Base-by-base conservation (phyloP, 2,888 invertebrate species). In the Volucella zonaria region DNA sequence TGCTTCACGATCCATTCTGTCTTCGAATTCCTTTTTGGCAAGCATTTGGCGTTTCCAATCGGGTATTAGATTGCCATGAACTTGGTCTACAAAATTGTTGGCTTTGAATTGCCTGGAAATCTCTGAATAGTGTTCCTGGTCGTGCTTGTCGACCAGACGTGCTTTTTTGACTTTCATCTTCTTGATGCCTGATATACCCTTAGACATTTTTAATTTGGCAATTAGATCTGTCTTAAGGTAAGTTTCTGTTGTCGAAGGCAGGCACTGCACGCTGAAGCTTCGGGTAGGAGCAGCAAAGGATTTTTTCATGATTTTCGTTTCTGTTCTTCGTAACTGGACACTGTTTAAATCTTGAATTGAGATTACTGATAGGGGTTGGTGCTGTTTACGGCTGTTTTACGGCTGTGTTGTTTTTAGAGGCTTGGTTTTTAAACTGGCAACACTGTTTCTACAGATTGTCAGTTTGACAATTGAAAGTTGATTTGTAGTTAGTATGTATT, bases 11-110 rank as follows among this genome's bases (percentile, higher is more conserved):
- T 95, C 95, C 89, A 97, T 93, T 89, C 96, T 95, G 90, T 96
- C 97, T 92, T 98, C 97, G 88, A 97, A 93, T 89, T 98, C 98
- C 89, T 98, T 96, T 89, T 97, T 95, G 2, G 98, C 98, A 91
- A 98, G 91, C 97, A 98, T 97, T 92, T 98, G 98, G 11, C 98
- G 93, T 91, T 98, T 98, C 98, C 98, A 98, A 31, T 96, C 96
- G 12, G 98, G 98, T 89, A 98, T 97, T 52, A 95, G 93, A 90
- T 96, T 97, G 1, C 98, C 98, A 87, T 88, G 87, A 89, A 97
- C 97, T 95, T 97, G 97, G 90, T 97, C 97, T 18, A 97, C 96
- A 91, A 97, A 97, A 89, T 96, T 96, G 79, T 95, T 96, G 6
- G 95, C 95, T 18, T 96, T 96, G 91, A 97, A 96, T 87, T 97